A percentile compares a stretch with the other conserved stretches of the same genome.
These are phyloP conservation scores for Lathronympha strigana DNA, from an alignment of 2,888 invertebrate species.

Conservation along the genomic window DNA sequence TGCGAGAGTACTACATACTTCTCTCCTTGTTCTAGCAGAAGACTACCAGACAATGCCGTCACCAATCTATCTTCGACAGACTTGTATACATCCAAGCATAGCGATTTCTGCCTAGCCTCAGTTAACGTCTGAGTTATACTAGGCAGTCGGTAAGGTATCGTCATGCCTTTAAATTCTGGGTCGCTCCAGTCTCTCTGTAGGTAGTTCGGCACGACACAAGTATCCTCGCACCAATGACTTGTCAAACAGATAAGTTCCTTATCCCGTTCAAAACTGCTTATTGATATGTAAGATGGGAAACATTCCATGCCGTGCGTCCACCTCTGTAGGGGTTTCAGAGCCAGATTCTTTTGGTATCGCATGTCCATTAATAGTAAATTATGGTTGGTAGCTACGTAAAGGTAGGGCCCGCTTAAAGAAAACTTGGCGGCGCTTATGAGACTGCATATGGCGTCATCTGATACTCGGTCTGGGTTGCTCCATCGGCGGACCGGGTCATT, in stretches of 20 bases:
- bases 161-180: slow-evolving; percentile 54
- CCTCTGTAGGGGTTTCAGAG: slow-evolving; percentile 69
- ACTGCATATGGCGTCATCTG: slow-evolving; percentile 64
- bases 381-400: slow-evolving; percentile 71
- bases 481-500: slow-evolving; percentile 58
- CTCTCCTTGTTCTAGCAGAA: slow-evolving; percentile 60
- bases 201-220: slow-evolving; percentile 68
- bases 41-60: slow-evolving; percentile 63
- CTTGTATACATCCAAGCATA: slow-evolving; percentile 65
- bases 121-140: slow-evolving; percentile 62
- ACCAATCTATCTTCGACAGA: slow-evolving; percentile 64
- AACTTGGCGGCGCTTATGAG: slow-evolving; percentile 64
- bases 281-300: slow-evolving; percentile 72
- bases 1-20: slow-evolving; percentile 65
- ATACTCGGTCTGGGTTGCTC: slow-evolving; percentile 57
- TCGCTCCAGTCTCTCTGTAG: slow-evolving; percentile 54
- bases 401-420: slow-evolving; percentile 56
- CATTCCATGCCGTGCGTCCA: slow-evolving; percentile 85
- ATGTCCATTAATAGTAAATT: slow-evolving; percentile 71
- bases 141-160: slow-evolving; percentile 70
- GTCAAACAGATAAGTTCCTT: slow-evolving; percentile 68
- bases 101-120: slow-evolving; percentile 59
- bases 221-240: slow-evolving; percentile 77
- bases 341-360: slow-evolving; percentile 55
- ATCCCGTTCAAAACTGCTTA: slow-evolving; percentile 63